Conservation (phyloP, 2,113 vertebrate genomes). For the Salvelinus namaycush region DNA sequence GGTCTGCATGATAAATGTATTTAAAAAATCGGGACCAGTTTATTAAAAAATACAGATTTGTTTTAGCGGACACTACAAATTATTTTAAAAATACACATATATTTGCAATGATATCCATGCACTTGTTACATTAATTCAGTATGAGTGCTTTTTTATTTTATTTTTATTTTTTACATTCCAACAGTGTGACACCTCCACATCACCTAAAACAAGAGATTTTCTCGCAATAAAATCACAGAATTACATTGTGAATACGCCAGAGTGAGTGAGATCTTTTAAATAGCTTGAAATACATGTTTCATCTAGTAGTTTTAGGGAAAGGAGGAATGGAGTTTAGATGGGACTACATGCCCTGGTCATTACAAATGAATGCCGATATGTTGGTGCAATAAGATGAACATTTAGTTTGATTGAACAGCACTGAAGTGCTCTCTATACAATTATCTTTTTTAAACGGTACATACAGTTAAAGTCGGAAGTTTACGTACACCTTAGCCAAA, state of each 20-base stretch:
- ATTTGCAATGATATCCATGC: constrained; percentile 74
- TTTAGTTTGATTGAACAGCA: constrained; percentile 36
- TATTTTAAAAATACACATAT: constrained; percentile 72
- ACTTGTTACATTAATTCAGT: constrained; percentile 61
- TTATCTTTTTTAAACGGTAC: constrained; percentile 45
- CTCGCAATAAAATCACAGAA: constrained; percentile 55
- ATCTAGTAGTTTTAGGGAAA: constrained; percentile 21
- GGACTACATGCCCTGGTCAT: constrained; percentile 70
- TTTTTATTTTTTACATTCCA: constrained; percentile 64
- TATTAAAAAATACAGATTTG: constrained; percentile 64
- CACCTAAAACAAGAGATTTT: constrained; percentile 44
- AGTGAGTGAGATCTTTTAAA: constrained; percentile 46
- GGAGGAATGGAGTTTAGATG: constrained; percentile 51
- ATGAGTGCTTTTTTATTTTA: constrained; percentile 68
- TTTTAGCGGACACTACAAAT: constrained; percentile 82
- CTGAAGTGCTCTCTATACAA: constrained; percentile 36
- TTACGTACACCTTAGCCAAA: no score
- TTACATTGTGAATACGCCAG: constrained; percentile 50
- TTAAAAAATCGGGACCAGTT: constrained; percentile 62
- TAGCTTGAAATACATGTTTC: background rate
- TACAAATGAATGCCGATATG: constrained; percentile 73
- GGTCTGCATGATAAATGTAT: constrained; percentile 45
- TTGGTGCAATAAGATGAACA: constrained; percentile 29
- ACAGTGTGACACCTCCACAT: constrained; percentile 47
- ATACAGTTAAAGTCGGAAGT: constrained; percentile 13